phyloP scores from a whole-genome alignment of 2,888 invertebrate species.

The Julus scandinavius region DNA sequence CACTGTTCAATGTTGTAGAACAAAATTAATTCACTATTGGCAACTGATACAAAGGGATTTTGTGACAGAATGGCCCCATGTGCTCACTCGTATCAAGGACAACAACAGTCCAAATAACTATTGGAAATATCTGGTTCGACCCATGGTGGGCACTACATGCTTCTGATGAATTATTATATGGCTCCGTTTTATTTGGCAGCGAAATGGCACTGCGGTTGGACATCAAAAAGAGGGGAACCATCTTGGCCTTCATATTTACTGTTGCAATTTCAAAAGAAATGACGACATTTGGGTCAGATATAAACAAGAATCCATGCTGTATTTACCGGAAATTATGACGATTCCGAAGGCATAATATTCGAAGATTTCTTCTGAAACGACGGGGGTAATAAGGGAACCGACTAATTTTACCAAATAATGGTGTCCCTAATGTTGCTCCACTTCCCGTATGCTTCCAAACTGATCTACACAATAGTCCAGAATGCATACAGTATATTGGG shows the following conservation, averaged over 20 bases:
- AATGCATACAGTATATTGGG: too few species aligned
- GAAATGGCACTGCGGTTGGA: background rate
- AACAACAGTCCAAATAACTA: background rate
- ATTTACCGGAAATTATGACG: slow-evolving; percentile 15
- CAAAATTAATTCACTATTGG: background rate
- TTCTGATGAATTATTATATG: slow-evolving; percentile 10
- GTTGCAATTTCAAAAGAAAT: background rate
- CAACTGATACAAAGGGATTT: background rate
- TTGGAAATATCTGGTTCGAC: background rate
- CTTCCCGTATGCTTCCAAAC: background rate
- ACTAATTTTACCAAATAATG: background rate
- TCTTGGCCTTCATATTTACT: background rate
- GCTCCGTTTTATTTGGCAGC: background rate
- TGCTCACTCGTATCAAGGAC: background rate
- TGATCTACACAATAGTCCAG: too few species aligned
- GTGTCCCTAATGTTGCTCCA: background rate
- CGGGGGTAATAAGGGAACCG: background rate
- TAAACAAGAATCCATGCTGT: background rate
- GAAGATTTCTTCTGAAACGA: background rate
- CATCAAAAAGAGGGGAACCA: background rate
- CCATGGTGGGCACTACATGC: background rate
- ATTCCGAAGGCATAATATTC: slow-evolving; percentile 4
- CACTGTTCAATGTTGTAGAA: too few species aligned
- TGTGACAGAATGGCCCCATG: background rate
- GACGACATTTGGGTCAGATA: background rate